Percentiles rank a stretch among this genome's conserved stretches.
phyloP scores from a whole-genome alignment of 2,113 vertebrate species.

The Caloenas nicobarica region DNA sequence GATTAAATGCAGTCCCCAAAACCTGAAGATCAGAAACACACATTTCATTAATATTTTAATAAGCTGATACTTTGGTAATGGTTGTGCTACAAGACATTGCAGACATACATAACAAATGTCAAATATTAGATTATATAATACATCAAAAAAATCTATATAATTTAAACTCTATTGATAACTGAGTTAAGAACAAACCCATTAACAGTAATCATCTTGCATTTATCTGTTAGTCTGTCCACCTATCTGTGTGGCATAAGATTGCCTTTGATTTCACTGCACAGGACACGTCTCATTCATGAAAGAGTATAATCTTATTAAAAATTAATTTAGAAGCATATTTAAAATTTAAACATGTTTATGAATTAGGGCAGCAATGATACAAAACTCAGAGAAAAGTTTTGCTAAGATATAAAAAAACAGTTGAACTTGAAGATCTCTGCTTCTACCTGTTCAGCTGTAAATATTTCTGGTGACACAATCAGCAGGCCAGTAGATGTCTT shows the following conservation, averaged over 20 bases:
- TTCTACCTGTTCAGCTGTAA: neutral
- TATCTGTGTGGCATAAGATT: neutral
- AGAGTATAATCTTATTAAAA: slow-evolving; percentile 39
- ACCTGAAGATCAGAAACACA: neutral
- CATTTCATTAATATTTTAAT: slow-evolving; percentile 3
- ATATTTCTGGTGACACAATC: neutral
- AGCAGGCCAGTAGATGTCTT: neutral
- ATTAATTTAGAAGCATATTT: slow-evolving; percentile 44
- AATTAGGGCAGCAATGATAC: neutral
- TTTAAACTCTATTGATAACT: neutral
- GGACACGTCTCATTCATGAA: slow-evolving; percentile 31
- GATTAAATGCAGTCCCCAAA: neutral
- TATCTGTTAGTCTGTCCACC: neutral
- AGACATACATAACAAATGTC: neutral
- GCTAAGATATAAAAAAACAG: neutral
- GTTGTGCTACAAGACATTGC: neutral
- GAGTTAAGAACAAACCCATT: neutral
- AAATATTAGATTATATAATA: neutral
- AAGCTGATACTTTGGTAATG: neutral
- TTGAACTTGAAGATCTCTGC: neutral
- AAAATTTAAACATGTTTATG: slow-evolving; percentile 63
- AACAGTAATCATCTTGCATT: neutral
- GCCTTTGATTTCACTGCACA: slow-evolving; percentile 37
- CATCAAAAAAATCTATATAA: neutral
- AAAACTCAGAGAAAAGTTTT: neutral